Percentiles rank a stretch among this genome's conserved stretches.
These are phyloP conservation scores for Dicentrarchus labrax DNA, from an alignment of 2,113 vertebrate genomes.

Conservation along the genomic window DNA sequence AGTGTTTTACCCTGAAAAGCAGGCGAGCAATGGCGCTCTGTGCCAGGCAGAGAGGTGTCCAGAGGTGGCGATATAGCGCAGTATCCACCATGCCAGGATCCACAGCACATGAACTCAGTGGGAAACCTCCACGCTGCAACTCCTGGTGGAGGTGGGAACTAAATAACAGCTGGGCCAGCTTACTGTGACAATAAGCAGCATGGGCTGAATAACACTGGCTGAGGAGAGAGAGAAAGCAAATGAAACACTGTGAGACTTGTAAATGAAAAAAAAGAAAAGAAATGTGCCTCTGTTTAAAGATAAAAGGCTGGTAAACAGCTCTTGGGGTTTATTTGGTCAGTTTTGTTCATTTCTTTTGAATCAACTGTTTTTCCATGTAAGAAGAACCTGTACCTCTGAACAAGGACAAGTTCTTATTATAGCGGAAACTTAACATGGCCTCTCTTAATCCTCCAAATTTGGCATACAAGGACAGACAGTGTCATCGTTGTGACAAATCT, in stretches of 20 bases:
- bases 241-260: not conserved
- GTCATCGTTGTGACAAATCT: constrained; percentile 1
- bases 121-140: constrained; percentile 80
- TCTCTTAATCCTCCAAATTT: not conserved
- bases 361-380: not conserved
- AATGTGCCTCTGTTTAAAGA: not conserved
- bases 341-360: constrained; percentile 1
- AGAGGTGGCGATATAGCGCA: constrained; percentile 87
- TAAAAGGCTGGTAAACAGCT: not conserved
- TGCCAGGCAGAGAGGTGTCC: constrained; percentile 79
- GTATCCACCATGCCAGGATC: constrained; percentile 95
- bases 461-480: not conserved
- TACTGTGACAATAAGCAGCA: constrained; percentile 91
- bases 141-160: constrained; percentile 88
- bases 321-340: not conserved
- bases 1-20: constrained; percentile 87
- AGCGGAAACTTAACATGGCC: not conserved
- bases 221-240: constrained; percentile 16
- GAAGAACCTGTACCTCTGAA: not conserved
- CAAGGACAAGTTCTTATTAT: not conserved
- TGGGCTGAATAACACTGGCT: constrained; percentile 89
- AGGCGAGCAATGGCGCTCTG: constrained; percentile 80
- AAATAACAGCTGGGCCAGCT: constrained; percentile 93
- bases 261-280: not conserved
- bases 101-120: constrained; percentile 88